phyloP scores from a whole-genome alignment of 2,113 vertebrate genomes.

The Synodontis membranacea region DNA sequence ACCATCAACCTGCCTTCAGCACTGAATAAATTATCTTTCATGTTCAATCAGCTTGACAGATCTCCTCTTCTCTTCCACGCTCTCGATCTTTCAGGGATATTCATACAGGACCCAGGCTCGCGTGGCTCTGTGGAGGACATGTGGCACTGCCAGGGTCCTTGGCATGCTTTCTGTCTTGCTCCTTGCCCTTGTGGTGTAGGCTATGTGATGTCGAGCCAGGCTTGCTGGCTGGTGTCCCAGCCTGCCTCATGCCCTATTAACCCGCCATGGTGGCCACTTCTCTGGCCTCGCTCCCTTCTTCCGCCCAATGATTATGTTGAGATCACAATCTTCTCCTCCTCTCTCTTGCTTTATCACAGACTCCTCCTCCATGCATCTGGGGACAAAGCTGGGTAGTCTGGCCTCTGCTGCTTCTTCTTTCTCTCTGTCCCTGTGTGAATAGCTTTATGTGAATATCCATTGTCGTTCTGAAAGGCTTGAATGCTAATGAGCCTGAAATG shows the following conservation, averaged over 20 bases:
- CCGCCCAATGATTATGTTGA: constrained; percentile 30
- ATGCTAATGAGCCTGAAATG: constrained; percentile 49
- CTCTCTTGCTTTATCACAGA: not conserved
- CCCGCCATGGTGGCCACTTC: constrained; percentile 20
- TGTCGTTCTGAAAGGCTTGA: constrained; percentile 26
- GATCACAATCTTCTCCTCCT: not conserved
- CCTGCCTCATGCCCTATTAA: constrained; percentile 20
- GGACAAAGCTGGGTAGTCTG: not conserved
- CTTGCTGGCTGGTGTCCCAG: constrained; percentile 20
- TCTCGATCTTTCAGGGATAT: not conserved
- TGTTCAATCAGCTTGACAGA: not conserved
- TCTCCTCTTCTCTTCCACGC: not conserved
- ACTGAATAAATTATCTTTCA: constrained; percentile 37
- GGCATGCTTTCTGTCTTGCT: constrained; percentile 10
- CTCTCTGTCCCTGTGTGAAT: constrained; percentile 10
- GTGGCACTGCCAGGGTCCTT: constrained; percentile 18
- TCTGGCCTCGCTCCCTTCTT: constrained; percentile 7
- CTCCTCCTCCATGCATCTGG: not conserved
- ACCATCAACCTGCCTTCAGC: constrained; percentile 30
- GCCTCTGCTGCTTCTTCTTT: not conserved
- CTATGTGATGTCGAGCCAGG: constrained; percentile 50
- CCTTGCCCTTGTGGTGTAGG: constrained; percentile 36
- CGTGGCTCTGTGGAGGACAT: not conserved
- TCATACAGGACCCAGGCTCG: constrained; percentile 6
- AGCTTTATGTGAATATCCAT: constrained; percentile 29